phyloP scores from a whole-genome alignment of 2,888 invertebrate species.

The Andrena bicolor region DNA sequence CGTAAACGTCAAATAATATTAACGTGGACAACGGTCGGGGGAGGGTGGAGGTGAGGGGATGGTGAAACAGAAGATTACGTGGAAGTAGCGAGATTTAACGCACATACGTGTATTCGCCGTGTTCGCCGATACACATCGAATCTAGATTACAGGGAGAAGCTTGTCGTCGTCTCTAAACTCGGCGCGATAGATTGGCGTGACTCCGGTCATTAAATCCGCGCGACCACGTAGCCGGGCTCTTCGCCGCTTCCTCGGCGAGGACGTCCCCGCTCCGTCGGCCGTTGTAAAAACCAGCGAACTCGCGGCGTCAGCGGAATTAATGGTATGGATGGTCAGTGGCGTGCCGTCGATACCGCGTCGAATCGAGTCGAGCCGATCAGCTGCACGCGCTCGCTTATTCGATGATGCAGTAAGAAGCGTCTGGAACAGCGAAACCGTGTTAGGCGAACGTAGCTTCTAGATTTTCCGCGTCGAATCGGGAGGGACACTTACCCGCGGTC shows the following conservation, averaged over 20 bases:
- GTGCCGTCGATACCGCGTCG: slow-evolving; percentile 10
- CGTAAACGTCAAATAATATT: slow-evolving; percentile 56
- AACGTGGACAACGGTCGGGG: background rate
- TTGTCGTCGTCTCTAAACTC: slow-evolving; percentile 20
- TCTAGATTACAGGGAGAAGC: background rate
- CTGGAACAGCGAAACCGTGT: slow-evolving; percentile 57
- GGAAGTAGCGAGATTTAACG: background rate
- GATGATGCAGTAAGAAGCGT: slow-evolving; percentile 62
- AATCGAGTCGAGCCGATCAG: slow-evolving; percentile 22
- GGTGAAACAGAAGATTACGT: background rate
- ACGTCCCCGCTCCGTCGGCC: background rate
- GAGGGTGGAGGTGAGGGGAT: too few relatives aligned
- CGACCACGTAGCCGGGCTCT: too few relatives aligned
- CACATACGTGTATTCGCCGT: background rate
- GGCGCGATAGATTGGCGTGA: slow-evolving; percentile 19
- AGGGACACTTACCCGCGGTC: slow-evolving; percentile 67
- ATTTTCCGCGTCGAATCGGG: background rate
- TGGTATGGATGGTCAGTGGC: background rate
- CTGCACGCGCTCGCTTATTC: slow-evolving; percentile 56
- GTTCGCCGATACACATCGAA: background rate
- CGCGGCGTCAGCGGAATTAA: slow-evolving; percentile 18
- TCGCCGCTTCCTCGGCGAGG: background rate
- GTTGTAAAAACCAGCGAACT: slow-evolving; percentile 3
- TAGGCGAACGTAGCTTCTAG: background rate
- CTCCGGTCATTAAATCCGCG: background rate